Evolutionary conservation across 2,113 vertebrate species (phyloP), one percentile per base, ranked within the genome.

Genomic region (Psittacara wagleri): DNA sequence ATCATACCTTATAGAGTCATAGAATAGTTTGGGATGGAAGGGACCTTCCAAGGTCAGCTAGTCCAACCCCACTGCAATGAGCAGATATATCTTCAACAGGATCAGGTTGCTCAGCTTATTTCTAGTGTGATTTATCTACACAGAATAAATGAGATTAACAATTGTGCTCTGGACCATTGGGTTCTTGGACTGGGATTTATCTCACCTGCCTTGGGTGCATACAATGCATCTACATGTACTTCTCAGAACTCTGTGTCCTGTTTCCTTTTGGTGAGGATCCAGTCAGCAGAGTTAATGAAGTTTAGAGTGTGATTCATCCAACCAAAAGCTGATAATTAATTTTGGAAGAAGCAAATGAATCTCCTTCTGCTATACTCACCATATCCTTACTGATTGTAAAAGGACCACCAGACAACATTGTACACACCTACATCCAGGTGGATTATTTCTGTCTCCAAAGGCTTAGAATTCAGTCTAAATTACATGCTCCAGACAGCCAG

Each of bases 51-150:
- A 59, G 13, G 33, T 59, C 57, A 35, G 57, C 57, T 59, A 59
- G 33, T 59, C 33, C 14, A 16, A 59, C 57, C 33, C 22, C 2
- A 1, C 33, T 59, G 22, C 33, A 59, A 59, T 35, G 22, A 59
- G 33, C 22, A 59, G 33, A 35, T 35, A 10, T 10, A 59, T 59
- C 57, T 59, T 59, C 57, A 59, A 35, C 22, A 24, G 57, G 57
- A 35, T 16, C 57, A 35, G 22, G 57, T 35, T 59, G 33, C 57
- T 59, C 57, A 35, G 33, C 13, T 59, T 23, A 79, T 88, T 92
- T 94, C 76, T 92, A 48, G 33, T 41, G 17, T 86, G 46, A 83
- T 87, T 92, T 81, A 66, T 85, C 55, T 79, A 64, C 22, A 76
- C 9, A 66, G 48, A 89, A 43, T 79, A 84, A 82, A 82, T 51